Base-by-base conservation (phyloP, 1,140 invertebrate species). In the Drosophila trapezifrons region DNA sequence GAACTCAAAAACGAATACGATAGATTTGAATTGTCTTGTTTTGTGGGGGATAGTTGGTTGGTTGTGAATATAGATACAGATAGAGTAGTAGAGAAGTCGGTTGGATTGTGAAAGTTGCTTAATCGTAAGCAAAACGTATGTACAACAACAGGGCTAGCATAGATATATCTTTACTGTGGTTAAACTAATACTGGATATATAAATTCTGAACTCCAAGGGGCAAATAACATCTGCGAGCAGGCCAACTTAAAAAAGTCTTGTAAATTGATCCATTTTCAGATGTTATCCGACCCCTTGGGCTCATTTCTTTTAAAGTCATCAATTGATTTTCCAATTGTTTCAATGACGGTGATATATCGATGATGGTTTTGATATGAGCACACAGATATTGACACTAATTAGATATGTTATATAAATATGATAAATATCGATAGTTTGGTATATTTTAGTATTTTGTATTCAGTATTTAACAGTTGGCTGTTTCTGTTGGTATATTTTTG, bases 401-500 rank as follows among this genome's bases (percentile, higher is more conserved):
- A 27, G 38, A 57, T 75, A 65, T 56, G 75, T 58, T 42, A 43
- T 58, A 57, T 49, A 29, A 17, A n/a, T 47, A 66, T 56, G 38
- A 52, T 59, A 49, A 64, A 46, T 67, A 46, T 49, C 22, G 20
- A 66, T 43, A 18, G 47, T 42, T 66, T 73, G 70, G 69, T 72
- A 55, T 74, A 73, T 73, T 62, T 74, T 64, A 43, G 46, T 60
- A 57, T 54, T 71, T 54, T 15, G 29, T 60, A 37, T 67, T 42
- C 27, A 29, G 29, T 32, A 32, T 32, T 42, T 54, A 12, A 43
- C 27, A 17, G 37, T 57, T 56, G 32, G 49, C 32, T 35, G 15
- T 56, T 35, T 74, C 29, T 77, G 80, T 85, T 82, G 83, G 82
- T 87, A 87, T 86, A 87, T 87, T 86, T 87, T 85, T 84, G 81